Base-by-base conservation (phyloP, 2,888 invertebrate species). In the Apamea crenata region DNA sequence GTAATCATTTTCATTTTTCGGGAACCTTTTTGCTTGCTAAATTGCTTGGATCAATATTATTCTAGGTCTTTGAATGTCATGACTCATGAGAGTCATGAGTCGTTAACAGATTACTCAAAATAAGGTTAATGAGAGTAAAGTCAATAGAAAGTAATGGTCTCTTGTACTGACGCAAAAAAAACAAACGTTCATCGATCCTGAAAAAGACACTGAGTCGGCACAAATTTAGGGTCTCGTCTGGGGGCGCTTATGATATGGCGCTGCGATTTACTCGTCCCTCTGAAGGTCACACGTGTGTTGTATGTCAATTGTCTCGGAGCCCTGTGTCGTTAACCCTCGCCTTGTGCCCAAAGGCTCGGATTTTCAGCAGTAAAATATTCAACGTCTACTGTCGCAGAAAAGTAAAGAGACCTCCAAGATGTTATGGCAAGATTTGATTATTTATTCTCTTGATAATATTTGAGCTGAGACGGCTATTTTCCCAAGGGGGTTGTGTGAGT, bases 271-370 rank as follows among this genome's bases (percentile, higher is more conserved):
- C 53, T 79, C 63, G 68, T 68, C 77, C 72, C 56, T 82, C 29
- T 65, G 77, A 88, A 88, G 87, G 87, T 87, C 80, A 81, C 74
- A 78, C 79, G 84, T 88, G 84, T 44, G 50, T 63, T 79, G 75
- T 82, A 74, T 76, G 81, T 74, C 84, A 86, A 88, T 87, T 83
- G 74, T 88, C 78, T 77, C 72, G 56, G 74, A 79, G 76, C 67
- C 65, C 32, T 66, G 70, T 63, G 79, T 78, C 86, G 78, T 82
- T 84, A 81, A 87, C 84, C 80, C 53, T 67, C 68, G n/a, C 18
- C 65, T 44, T 74, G 44, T 63, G 61, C 80, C 73, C 40, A 75
- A 76, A 78, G 14, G 75, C 56, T 56, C 65, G 50, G 50, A 66
- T 75, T 83, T 75, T 70, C 50, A 68, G 73, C 72, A 79, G 61